Evolutionary conservation across 2,113 vertebrate species (phyloP), one percentile per base, ranked within the genome.

Genomic region (Actenoides hombroni): DNA sequence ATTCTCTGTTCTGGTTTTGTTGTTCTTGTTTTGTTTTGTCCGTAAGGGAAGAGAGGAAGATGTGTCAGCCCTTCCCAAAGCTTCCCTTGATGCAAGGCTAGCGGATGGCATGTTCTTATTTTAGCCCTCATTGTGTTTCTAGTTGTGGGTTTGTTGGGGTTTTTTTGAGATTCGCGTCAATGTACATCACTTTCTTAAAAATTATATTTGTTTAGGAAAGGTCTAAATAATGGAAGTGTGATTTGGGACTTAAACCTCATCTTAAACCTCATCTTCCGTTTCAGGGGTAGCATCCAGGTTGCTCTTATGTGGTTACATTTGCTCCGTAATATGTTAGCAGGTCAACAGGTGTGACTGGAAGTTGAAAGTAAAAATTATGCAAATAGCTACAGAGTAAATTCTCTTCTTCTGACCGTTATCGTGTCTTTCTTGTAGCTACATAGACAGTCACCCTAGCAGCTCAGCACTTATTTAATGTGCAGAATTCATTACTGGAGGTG

Each of bases 161-260:
- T 69, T 71, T 65, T 75, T 67, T 18, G 20, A 59, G 31, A 9
- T 68, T 15, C 70, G 10, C 11, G 6, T 53, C 65, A 44, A 10
- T 83, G 6, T 0, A 0, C 56, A 13, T 29, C 9, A 1, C 16
- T 61, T 85, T 35, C 18, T 68, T 65, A 0, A 68, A 74, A 67
- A 39, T 13, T 3, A 16, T 1, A 1, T 53, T 29, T 71, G 3
- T 40, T 84, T 77, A 26, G 35, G 68, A 70, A 82, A 35, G 18
- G 11, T 5, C 25, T n/a, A 3, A 49, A 21, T 60, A 63, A 14
- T 1, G 7, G 19, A 60, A 71, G 26, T 0, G 0, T 64, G 33
- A 23, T 10, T 63, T 0, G 1, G 16, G 53, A 28, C 42, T 71
- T 70, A 61, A 67, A 60, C 10, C 20, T 31, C 14, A 14, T 35